Percentiles rank a stretch among this genome's conserved stretches.
Conservation (phyloP, 2,797 vertebrate species). For the Peromyscus eremicus region DNA sequence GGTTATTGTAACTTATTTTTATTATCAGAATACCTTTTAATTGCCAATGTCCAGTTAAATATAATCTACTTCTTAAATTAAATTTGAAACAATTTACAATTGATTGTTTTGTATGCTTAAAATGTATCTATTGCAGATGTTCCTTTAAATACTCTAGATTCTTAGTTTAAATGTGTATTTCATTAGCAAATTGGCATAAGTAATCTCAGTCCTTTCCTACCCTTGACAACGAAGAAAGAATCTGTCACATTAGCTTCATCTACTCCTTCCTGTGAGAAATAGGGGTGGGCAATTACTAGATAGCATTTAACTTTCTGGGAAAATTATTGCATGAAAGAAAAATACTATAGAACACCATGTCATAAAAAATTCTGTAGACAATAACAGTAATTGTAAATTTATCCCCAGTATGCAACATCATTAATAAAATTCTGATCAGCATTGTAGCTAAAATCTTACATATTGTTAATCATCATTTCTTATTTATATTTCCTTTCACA, state of each 20-base stretch:
- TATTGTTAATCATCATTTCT: constrained; percentile 32
- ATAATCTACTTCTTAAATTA: constrained; percentile 40
- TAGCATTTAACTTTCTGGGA: constrained; percentile 34
- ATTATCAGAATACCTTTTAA: constrained; percentile 53
- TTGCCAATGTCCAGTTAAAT: constrained; percentile 31
- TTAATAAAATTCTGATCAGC: constrained; percentile 55
- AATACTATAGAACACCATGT: constrained; percentile 10
- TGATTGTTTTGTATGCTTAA: constrained; percentile 67
- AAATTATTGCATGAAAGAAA: constrained; percentile 54
- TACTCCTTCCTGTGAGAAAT: neutral
- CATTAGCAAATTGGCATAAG: constrained; percentile 51
- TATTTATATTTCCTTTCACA: constrained; percentile 46
- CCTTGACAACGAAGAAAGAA: neutral
- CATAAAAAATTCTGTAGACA: constrained; percentile 45
- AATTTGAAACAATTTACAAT: constrained; percentile 47
- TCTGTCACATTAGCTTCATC: constrained; percentile 16
- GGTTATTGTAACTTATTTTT: constrained; percentile 60
- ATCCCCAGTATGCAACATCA: constrained; percentile 25
- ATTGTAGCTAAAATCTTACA: constrained; percentile 23
- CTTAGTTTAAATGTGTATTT: constrained; percentile 26
- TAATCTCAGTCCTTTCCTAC: neutral
- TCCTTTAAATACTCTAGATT: constrained; percentile 32
- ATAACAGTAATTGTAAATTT: constrained; percentile 35
- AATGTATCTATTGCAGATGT: constrained; percentile 52
- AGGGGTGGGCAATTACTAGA: constrained; percentile 36